Base-by-base conservation (phyloP, 2,113 vertebrate genomes). In the Xiphophorus maculatus region DNA sequence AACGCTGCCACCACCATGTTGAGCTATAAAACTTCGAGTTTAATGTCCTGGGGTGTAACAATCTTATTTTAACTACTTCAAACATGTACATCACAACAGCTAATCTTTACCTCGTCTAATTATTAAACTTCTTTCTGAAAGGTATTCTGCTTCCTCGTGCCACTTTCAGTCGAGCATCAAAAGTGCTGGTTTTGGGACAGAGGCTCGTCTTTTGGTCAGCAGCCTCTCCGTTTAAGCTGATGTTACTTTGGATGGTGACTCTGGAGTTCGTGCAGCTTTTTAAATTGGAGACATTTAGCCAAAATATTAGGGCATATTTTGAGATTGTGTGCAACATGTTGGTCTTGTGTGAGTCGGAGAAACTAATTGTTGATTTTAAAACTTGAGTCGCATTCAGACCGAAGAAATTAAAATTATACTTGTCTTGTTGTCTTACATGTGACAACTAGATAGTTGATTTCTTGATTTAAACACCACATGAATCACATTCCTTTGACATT, bases 401-500 rank as follows among this genome's bases (percentile, higher is more conserved):
- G 25, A n/a, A n/a, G 2, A 17, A 3, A 58, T 58, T 22, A 3
- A 10, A 66, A 27, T 13, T 13, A 5, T 28, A 35, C 30, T 65
- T n/a, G 7, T 67, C 14, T 17, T n/a, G 19, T 37, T 37, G 33
- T 35, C 33, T 35, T 8, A 1, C 35, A 37, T 12, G 35, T 11
- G 10, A 11, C 19, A 12, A 48, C 4, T 42, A 58, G 22, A 54
- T 58, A n/a, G 15, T 42, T 7, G 22, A 51, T 12, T 69, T 9
- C 7, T n/a, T 1, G 0, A 14, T 63, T 42, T 61, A 71, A 66
- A 17, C 30, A 63, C 78, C 10, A 71, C n/a, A 17, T 63, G 19
- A 48, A 2, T 25, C 9, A 71, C 10, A 63, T 62, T 81, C 70
- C 11, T 61, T 58, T 75, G 2, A 25, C 5, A 63, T 63, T 90